Percentiles rank a stretch among this genome's conserved stretches.
Conservation (phyloP, 2,113 vertebrate species). For the Gadus chalcogrammus region DNA sequence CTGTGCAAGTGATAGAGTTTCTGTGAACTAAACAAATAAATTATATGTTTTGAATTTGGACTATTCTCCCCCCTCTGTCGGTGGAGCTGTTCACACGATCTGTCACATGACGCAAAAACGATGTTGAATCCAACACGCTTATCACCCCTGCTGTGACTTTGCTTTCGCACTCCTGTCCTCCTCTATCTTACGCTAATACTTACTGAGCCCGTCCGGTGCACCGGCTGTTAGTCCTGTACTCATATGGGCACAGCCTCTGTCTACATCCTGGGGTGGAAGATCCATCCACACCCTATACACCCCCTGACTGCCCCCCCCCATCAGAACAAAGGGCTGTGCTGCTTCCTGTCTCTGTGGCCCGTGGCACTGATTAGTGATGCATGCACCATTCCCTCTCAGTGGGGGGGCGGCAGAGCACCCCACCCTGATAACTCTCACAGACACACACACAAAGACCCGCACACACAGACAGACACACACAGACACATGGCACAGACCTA, state of each 20-base stretch:
- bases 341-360: slow-evolving; percentile 42
- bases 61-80: too few relatives aligned
- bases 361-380: slow-evolving; percentile 40
- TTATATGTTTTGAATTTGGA: too few relatives aligned
- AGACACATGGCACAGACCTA: background rate
- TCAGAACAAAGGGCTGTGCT: slow-evolving; percentile 52
- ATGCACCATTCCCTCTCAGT: slow-evolving; percentile 19
- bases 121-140: too few relatives aligned
- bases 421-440: background rate
- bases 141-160: too few relatives aligned
- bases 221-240: too few relatives aligned
- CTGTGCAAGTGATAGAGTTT: too few relatives aligned
- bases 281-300: slow-evolving; percentile 1
- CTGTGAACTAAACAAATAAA: too few relatives aligned
- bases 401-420: slow-evolving; percentile 26
- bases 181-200: too few relatives aligned
- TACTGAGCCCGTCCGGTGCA: too few relatives aligned
- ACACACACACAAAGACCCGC: background rate
- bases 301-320: slow-evolving; percentile 48
- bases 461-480: slow-evolving; percentile 11
- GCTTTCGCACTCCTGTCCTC: too few relatives aligned
- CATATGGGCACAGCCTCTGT: background rate
- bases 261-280: slow-evolving; percentile 17
- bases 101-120: too few relatives aligned
- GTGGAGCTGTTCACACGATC: too few relatives aligned